Evolutionary conservation across 2,888 invertebrate genomes (phyloP).

Genomic region (Gari tellinella): DNA sequence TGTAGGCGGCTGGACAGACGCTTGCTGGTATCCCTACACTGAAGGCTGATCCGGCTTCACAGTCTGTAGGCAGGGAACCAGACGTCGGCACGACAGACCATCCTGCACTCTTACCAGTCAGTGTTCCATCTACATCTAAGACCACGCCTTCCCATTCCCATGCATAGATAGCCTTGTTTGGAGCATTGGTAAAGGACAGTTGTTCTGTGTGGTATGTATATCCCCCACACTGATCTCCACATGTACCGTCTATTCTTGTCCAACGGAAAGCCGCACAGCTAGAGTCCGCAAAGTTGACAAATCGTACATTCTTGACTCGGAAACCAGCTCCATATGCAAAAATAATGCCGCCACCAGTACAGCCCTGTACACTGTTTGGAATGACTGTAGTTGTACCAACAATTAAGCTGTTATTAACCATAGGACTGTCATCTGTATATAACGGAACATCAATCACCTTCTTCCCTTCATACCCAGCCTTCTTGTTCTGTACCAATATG

Average conservation of each 20-base stretch:
- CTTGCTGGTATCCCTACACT: constrained; percentile 52
- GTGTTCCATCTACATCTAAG: constrained; percentile 78
- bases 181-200: constrained; percentile 67
- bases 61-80: constrained; percentile 60
- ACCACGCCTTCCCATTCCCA: constrained; percentile 72
- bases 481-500: constrained; percentile 74
- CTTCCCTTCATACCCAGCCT: constrained; percentile 78
- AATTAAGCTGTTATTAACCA: constrained; percentile 69
- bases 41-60: constrained; percentile 50
- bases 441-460: constrained; percentile 48
- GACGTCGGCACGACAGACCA: constrained; percentile 62
- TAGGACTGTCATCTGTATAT: constrained; percentile 62
- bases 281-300: constrained; percentile 54
- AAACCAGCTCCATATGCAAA: constrained; percentile 77
- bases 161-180: constrained; percentile 60
- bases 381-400: constrained; percentile 59
- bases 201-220: constrained; percentile 64
- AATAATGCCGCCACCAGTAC: constrained; percentile 65
- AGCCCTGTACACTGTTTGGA: constrained; percentile 24
- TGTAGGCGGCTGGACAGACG: constrained; percentile 68
- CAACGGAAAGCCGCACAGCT: constrained; percentile 61
- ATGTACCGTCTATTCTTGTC: constrained; percentile 71
- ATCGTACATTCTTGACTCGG: constrained; percentile 60
- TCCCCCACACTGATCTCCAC: constrained; percentile 70
- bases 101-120: constrained; percentile 65